A percentile compares a stretch with the other conserved stretches of the same genome.
Evolutionary conservation across 2,797 vertebrate genomes (phyloP).

Genomic region (Adrianichthys oophorus): DNA sequence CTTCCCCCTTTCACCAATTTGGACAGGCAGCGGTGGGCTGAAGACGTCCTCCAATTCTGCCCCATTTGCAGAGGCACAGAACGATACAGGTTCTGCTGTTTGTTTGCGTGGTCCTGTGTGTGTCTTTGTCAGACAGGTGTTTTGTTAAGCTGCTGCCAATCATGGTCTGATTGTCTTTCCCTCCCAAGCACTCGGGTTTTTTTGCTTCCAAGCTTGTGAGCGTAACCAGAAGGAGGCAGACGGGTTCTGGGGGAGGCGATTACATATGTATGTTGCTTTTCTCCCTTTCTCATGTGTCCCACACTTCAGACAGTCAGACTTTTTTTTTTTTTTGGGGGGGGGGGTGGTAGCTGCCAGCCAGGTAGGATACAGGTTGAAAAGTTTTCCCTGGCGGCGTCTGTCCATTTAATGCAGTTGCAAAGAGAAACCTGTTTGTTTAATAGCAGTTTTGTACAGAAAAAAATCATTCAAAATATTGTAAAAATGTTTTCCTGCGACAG

Average conservation of each 20-base stretch:
- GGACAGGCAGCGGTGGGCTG: conserved; percentile 74
- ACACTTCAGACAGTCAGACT: conserved; percentile 49
- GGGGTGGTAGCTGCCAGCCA: conserved; percentile 33
- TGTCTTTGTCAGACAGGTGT: conserved; percentile 58
- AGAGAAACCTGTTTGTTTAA: neutral
- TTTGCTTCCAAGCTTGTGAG: conserved; percentile 40
- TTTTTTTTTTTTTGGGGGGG: conserved; percentile 56
- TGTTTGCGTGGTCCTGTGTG: conserved; percentile 56
- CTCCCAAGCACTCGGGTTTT: conserved; percentile 44
- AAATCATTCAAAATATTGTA: neutral
- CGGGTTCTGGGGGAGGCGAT: conserved; percentile 53
- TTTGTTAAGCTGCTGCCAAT: conserved; percentile 73
- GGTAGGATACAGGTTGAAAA: conserved; percentile 46
- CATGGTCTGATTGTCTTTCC: conserved; percentile 58
- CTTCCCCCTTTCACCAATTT: conserved; percentile 49
- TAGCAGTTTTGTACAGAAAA: neutral
- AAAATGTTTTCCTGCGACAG: too few relatives aligned
- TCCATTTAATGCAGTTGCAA: conserved; percentile 23
- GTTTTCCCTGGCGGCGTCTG: conserved; percentile 33
- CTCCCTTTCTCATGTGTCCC: conserved; percentile 49
- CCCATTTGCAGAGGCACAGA: conserved; percentile 68
- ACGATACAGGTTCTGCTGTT: conserved; percentile 45
- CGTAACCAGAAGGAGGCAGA: conserved; percentile 43
- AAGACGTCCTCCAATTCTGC: conserved; percentile 68
- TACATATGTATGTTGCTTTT: conserved; percentile 46